Conservation (phyloP, 2,888 invertebrate species). For the Apoderus coryli region DNA sequence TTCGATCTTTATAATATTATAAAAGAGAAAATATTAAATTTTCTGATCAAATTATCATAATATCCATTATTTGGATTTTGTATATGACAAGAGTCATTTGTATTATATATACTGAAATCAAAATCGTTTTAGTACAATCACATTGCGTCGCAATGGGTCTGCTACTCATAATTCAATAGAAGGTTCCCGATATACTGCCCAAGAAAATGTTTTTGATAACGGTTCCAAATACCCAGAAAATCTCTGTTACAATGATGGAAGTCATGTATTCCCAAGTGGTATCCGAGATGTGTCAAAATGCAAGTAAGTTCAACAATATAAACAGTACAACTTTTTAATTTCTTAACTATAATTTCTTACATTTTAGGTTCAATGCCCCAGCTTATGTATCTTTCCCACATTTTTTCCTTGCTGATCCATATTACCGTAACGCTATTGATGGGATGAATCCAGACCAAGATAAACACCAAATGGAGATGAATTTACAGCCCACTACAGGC, state of each 20-base stretch:
- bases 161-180: too few species aligned
- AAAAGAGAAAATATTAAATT: too few species aligned
- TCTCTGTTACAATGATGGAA: constrained; percentile 45
- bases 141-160: too few species aligned
- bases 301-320: constrained; percentile 24
- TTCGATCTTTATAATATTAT: too few species aligned
- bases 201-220: constrained; percentile 57
- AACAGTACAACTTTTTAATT: neutral
- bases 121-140: too few species aligned
- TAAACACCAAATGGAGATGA: constrained; percentile 48
- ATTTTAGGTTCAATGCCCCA: constrained; percentile 57
- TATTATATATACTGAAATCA: too few species aligned
- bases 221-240: constrained; percentile 42
- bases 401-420: constrained; percentile 57
- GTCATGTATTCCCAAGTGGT: constrained; percentile 37
- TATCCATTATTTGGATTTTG: too few species aligned
- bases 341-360: constrained; percentile 5
- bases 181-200: constrained; percentile 43
- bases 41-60: too few species aligned
- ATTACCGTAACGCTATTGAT: constrained; percentile 44
- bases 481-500: constrained; percentile 62
- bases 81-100: too few species aligned
- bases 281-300: constrained; percentile 60
- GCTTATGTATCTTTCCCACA: constrained; percentile 72
- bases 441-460: constrained; percentile 52